Evolutionary conservation across 2,888 invertebrate genomes (phyloP).

Genomic region (Sycophila texana): DNA sequence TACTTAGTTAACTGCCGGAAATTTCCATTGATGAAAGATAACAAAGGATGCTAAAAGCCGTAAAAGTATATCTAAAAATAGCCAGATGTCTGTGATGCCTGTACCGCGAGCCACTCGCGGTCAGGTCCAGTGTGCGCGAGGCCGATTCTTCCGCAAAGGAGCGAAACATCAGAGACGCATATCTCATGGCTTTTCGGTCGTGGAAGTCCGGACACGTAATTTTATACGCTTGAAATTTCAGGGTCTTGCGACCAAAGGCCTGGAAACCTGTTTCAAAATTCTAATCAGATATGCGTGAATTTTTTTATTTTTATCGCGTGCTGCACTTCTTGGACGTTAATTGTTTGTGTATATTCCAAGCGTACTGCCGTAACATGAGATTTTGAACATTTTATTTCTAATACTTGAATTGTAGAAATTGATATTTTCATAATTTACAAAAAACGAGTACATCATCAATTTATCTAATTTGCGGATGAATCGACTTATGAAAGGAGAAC

Average conservation of each 20-base stretch:
- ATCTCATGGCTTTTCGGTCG: slow-evolving; percentile 11
- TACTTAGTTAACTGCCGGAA: no score
- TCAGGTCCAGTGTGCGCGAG: neutral
- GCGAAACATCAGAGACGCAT: neutral
- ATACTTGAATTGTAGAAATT: no score
- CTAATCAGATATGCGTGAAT: slow-evolving; percentile 18
- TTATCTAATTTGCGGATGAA: no score
- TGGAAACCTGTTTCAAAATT: slow-evolving; percentile 19
- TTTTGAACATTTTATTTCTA: neutral
- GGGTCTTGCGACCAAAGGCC: slow-evolving; percentile 15
- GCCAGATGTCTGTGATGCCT: slow-evolving; percentile 11
- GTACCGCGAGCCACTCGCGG: neutral
- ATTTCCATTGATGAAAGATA: no score
- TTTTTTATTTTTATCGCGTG: neutral
- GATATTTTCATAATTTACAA: no score
- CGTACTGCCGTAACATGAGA: neutral
- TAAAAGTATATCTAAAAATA: slow-evolving; percentile 39
- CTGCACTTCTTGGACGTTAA: neutral
- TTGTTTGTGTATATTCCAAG: neutral
- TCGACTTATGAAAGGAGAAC: no score
- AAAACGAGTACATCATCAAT: no score
- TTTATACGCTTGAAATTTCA: slow-evolving; percentile 21
- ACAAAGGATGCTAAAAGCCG: no score
- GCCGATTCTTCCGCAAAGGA: slow-evolving; percentile 21
- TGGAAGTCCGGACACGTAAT: slow-evolving; percentile 24